Percentiles rank a stretch among this genome's conserved stretches.
Evolutionary conservation across 1,140 invertebrate species (phyloP).

Genomic region (Antheraea pernyi): DNA sequence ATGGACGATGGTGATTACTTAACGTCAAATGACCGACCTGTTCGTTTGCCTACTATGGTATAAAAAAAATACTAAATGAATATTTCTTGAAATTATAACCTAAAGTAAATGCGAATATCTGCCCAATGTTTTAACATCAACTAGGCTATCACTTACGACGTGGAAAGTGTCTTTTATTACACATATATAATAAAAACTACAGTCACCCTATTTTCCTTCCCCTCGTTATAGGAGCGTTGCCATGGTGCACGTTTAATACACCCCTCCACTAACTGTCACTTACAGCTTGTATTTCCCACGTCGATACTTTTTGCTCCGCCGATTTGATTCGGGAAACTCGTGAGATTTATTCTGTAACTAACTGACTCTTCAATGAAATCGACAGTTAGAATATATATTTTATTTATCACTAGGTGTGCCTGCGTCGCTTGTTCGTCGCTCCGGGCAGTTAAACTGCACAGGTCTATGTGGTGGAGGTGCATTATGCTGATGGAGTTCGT

Average conservation of each 20-base stretch:
- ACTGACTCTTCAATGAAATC: neutral
- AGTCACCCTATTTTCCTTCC: neutral
- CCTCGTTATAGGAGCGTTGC: constrained; percentile 7
- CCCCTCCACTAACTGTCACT: constrained; percentile 10
- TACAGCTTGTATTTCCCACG: constrained; percentile 9
- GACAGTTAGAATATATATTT: neutral
- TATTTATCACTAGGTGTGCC: too few relatives aligned
- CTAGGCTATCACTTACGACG: too few relatives aligned
- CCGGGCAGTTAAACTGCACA: too few relatives aligned
- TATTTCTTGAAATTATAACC: neutral
- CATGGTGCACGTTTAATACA: neutral
- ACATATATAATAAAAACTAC: neutral
- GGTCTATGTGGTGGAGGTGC: too few relatives aligned
- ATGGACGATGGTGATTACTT: too few relatives aligned
- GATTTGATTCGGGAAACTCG: neutral
- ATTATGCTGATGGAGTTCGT: too few relatives aligned
- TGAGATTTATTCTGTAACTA: neutral
- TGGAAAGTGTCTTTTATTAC: neutral
- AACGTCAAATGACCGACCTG: too few relatives aligned
- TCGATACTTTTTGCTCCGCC: neutral
- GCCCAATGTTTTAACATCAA: neutral
- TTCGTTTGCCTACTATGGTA: too few relatives aligned
- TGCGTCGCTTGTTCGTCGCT: too few relatives aligned
- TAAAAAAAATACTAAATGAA: too few relatives aligned
- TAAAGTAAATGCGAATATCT: neutral